Percentiles rank a stretch among this genome's conserved stretches.
phyloP scores from a whole-genome alignment of 2,888 invertebrate genomes.

The Tachina lurida region DNA sequence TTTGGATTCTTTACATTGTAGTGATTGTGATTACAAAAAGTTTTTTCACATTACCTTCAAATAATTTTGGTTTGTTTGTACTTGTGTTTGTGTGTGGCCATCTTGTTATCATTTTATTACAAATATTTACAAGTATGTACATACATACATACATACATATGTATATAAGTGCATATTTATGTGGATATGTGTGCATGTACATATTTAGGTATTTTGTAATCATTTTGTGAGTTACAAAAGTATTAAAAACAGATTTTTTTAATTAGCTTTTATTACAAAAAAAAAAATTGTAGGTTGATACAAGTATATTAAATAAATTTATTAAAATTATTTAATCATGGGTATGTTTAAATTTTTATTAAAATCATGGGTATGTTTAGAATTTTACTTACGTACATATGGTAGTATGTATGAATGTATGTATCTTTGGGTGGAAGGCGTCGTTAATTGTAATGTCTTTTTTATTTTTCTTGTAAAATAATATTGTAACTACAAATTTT shows the following conservation, averaged over 20 bases:
- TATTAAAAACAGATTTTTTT: constrained; percentile 34
- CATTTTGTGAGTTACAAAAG: constrained; percentile 40
- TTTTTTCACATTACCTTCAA: constrained; percentile 49
- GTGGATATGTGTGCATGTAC: not conserved
- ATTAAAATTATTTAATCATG: too few relatives aligned
- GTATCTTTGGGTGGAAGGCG: too few relatives aligned
- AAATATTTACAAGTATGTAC: not conserved
- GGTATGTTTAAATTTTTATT: too few relatives aligned
- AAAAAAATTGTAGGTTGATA: too few relatives aligned
- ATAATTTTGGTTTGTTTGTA: constrained; percentile 2
- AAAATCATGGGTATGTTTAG: too few relatives aligned
- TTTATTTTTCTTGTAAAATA: too few relatives aligned
- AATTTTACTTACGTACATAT: too few relatives aligned
- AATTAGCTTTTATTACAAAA: not conserved
- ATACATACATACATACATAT: not conserved
- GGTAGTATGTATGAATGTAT: too few relatives aligned
- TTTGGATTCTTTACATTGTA: constrained; percentile 23
- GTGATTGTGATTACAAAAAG: constrained; percentile 1
- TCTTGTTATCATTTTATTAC: constrained; percentile 37
- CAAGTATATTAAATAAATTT: too few relatives aligned
- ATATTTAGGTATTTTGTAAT: constrained; percentile 43
- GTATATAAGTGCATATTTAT: not conserved
- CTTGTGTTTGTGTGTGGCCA: not conserved
- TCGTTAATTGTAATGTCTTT: too few relatives aligned
- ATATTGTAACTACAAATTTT: too few relatives aligned